A percentile compares a stretch with the other conserved stretches of the same genome.
phyloP scores from a whole-genome alignment of 2,888 invertebrate species.

The Dromius quadrimaculatus region DNA sequence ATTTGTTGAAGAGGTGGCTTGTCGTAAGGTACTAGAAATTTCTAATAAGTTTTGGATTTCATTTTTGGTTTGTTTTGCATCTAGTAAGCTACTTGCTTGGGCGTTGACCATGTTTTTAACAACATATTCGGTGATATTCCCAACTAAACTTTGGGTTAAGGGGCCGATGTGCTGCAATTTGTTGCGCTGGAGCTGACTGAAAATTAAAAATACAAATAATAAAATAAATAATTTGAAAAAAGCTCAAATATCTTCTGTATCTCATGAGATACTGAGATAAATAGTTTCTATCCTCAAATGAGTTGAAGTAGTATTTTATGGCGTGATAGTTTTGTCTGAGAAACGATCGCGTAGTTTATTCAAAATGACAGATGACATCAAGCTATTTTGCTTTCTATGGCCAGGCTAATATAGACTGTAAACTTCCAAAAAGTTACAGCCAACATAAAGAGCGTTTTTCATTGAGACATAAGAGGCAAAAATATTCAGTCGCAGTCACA shows the following conservation, averaged over 20 bases:
- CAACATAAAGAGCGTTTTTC: too few species aligned
- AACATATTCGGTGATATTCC: constrained; percentile 63
- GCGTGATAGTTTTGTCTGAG: too few species aligned
- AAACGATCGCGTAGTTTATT: too few species aligned
- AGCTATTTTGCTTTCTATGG: too few species aligned
- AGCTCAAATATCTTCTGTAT: constrained; percentile 3
- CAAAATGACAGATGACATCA: too few species aligned
- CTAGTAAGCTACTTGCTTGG: constrained; percentile 45
- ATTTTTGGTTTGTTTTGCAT: constrained; percentile 45
- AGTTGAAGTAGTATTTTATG: too few species aligned
- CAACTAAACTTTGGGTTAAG: constrained; percentile 68
- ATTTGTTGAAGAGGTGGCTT: constrained; percentile 58
- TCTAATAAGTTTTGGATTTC: constrained; percentile 51
- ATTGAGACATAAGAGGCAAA: too few species aligned
- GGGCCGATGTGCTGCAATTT: constrained; percentile 65
- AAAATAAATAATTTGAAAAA: neutral
- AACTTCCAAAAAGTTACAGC: too few species aligned
- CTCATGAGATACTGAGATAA: constrained; percentile 4
- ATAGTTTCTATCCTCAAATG: too few species aligned
- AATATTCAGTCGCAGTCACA: too few species aligned
- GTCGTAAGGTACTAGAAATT: constrained; percentile 54
- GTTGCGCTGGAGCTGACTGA: constrained; percentile 58
- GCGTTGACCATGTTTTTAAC: constrained; percentile 55
- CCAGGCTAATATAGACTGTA: too few species aligned
- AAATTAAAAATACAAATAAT: constrained; percentile 40